These are phyloP conservation scores for Microtus oregoni DNA, from an alignment of 2,113 vertebrate species.

Conservation along the genomic window DNA sequence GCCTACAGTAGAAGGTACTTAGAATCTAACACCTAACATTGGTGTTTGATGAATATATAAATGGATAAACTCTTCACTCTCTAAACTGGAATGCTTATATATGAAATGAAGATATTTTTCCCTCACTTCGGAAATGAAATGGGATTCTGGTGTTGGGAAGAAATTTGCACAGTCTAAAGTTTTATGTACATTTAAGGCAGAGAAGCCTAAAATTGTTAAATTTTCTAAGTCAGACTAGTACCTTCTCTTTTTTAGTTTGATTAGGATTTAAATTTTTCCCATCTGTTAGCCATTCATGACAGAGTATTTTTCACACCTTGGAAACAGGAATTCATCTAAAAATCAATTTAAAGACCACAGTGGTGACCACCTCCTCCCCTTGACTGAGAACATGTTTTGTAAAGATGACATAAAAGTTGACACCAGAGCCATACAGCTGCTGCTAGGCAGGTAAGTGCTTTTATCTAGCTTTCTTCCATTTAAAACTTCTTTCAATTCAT, in stretches of 20 bases:
- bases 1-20: conserved; percentile 7
- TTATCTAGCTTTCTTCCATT: conserved; percentile 33
- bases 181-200: conserved; percentile 48
- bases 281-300: conserved; percentile 46
- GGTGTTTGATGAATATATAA: conserved; percentile 17
- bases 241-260: conserved; percentile 17
- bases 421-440: conserved; percentile 89
- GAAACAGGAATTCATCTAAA: conserved; percentile 36
- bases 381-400: conserved; percentile 68
- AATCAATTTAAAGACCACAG: conserved; percentile 57
- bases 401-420: conserved; percentile 85
- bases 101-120: conserved; percentile 27
- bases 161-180: conserved; percentile 38
- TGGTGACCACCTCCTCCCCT: conserved; percentile 62
- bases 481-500: conserved; percentile 4
- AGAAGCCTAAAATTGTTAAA: conserved; percentile 49
- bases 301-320: conserved; percentile 65
- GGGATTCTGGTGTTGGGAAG: conserved; percentile 43
- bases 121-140: conserved; percentile 52
- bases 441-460: conserved; percentile 92
- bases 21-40: not conserved
- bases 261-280: conserved; percentile 59
- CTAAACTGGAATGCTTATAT: not conserved
- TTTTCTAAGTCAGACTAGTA: conserved; percentile 16
- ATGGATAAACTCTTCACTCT: conserved; percentile 26